Base-by-base conservation (phyloP, 2,797 vertebrate genomes). In the Meriones psammophilus region DNA sequence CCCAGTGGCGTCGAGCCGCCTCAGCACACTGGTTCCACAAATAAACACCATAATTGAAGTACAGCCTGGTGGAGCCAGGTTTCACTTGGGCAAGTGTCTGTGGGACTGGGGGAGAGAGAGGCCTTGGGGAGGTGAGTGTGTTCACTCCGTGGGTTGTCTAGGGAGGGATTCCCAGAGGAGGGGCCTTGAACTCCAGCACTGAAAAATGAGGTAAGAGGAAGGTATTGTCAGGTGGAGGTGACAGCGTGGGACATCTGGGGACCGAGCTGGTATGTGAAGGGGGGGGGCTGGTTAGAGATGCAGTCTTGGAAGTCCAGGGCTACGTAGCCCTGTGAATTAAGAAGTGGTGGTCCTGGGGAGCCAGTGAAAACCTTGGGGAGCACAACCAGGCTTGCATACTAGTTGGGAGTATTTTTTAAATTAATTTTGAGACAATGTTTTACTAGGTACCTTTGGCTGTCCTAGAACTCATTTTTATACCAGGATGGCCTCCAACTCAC, bases 21-120 rank as follows among this genome's bases (percentile, higher is more conserved):
- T 94, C 80, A 58, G 60, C 56, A 76, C 69, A 54, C 78, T 12
- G 83, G 50, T 89, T 97, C 87, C 54, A 68, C 15, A 74, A 93
- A 93, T 81, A 96, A 92, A 94, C 84, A 97, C 95, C 81, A 79
- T 79, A 93, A 88, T 66, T 83, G 80, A 90, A 95, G 78, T 30
- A 56, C 15, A 3, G 54, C 1, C 2, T 39, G 83, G 74, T 8
- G 1, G 80, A 54, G 36, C 85, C 62, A 56, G 58, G 39, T 54
- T 64, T 91, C 15, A 56, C 64, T 92, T 84, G 81, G 88, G 73
- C 66, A 56, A 87, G 68, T 56, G 88, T 71, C 56, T 1, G 0
- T 24, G 15, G 85, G 46, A 33, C 66, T 89, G 46, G 68, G 20
- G 68, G 84, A 22, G 69, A 15, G 71, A 46, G 20, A 20, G 42